These are phyloP conservation scores for Halcyon malimbica DNA, from an alignment of 2,113 vertebrate genomes.

Conservation along the genomic window DNA sequence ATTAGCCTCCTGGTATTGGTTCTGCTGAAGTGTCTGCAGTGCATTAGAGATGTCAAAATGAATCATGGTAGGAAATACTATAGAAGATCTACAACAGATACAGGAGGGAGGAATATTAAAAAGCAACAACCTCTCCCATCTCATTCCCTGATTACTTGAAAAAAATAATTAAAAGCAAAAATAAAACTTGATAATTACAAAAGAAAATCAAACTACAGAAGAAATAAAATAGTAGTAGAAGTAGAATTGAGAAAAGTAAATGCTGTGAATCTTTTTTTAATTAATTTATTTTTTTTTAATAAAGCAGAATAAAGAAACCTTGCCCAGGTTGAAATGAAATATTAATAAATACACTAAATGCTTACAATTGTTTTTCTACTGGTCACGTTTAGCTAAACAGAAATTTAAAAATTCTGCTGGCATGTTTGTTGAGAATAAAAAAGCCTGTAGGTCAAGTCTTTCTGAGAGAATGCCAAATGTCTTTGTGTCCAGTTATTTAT, in stretches of 20 bases:
- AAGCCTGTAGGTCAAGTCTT: constrained; percentile 80
- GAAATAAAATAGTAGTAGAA: not conserved
- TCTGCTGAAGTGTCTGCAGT: constrained; percentile 17
- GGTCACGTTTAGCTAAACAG: constrained; percentile 67
- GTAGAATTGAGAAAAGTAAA: not conserved
- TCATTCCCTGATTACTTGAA: not conserved
- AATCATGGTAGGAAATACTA: constrained; percentile 14
- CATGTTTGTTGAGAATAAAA: constrained; percentile 75
- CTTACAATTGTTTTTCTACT: constrained; percentile 48
- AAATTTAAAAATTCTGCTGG: constrained; percentile 74
- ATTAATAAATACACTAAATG: constrained; percentile 56
- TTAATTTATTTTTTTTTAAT: not conserved
- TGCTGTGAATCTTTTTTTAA: not conserved
- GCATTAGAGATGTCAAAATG: constrained; percentile 38
- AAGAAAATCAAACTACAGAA: not conserved
- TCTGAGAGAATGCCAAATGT: constrained; percentile 93
- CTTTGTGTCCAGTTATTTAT: constrained; percentile 99
- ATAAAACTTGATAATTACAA: constrained; percentile 23
- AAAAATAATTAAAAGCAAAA: constrained; percentile 26
- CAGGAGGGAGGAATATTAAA: not conserved
- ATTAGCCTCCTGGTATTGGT: constrained; percentile 46
- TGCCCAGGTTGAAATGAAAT: constrained; percentile 60
- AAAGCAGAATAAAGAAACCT: constrained; percentile 20
- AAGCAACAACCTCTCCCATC: not conserved
- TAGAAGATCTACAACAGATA: constrained; percentile 1